Evolutionary conservation across 1,140 invertebrate species (phyloP).

Genomic region (Cardiocondyla obscurior): DNA sequence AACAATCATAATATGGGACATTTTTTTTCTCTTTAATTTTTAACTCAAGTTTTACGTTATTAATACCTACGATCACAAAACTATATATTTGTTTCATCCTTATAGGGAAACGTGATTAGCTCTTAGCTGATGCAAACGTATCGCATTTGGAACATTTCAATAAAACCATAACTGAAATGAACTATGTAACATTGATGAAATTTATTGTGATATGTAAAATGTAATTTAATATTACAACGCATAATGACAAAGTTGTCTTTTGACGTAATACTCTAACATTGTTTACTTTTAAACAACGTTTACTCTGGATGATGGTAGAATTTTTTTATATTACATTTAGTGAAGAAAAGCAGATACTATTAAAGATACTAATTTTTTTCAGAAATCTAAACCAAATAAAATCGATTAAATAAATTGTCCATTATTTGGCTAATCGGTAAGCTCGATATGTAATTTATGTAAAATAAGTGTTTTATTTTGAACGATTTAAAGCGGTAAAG

Average conservation of each 20-base stretch:
- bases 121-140: not conserved
- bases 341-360: constrained; percentile 10
- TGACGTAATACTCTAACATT: constrained; percentile 22
- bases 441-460: constrained; percentile 35
- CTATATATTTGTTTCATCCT: not conserved
- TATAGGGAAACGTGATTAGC: not conserved
- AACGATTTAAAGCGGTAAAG: not conserved
- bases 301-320: constrained; percentile 36
- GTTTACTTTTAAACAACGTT: constrained; percentile 40
- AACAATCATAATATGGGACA: not conserved
- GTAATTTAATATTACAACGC: constrained; percentile 22
- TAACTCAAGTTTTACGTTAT: not conserved
- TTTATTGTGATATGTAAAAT: constrained; percentile 22
- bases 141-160: not conserved
- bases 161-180: not conserved
- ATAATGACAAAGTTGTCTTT: constrained; percentile 54
- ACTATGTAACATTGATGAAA: not conserved
- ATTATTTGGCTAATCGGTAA: constrained; percentile 1
- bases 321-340: constrained; percentile 17
- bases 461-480: constrained; percentile 16
- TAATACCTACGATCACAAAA: not conserved
- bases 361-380: constrained; percentile 35
- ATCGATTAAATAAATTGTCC: not conserved
- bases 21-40: not conserved
- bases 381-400: not conserved